A percentile compares a stretch with the other conserved stretches of the same genome.
Evolutionary conservation across 2,113 vertebrate genomes (phyloP).

Genomic region (Megaleporinus macrocephalus): DNA sequence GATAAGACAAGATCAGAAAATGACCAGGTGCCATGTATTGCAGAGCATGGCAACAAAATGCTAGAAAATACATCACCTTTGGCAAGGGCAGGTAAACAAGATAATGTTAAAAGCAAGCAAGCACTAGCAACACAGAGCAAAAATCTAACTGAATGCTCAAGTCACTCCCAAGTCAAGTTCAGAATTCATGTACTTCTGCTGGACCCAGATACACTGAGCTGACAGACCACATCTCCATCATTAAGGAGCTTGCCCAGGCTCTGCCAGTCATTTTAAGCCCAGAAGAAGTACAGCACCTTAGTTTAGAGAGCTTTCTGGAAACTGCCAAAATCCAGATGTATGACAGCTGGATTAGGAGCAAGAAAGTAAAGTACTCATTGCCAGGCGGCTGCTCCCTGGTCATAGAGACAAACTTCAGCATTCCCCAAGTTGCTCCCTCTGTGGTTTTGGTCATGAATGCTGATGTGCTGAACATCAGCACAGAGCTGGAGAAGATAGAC

Average conservation of each 20-base stretch:
- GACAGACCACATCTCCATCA: constrained; percentile 42
- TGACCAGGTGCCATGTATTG: neutral
- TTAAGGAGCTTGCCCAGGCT: constrained; percentile 41
- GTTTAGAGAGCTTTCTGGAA: constrained; percentile 47
- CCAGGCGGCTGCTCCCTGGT: constrained; percentile 44
- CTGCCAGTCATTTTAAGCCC: constrained; percentile 39
- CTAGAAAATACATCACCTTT: neutral
- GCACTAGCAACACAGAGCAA: neutral
- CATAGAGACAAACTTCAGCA: constrained; percentile 45
- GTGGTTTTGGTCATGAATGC: constrained; percentile 43
- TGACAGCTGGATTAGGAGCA: constrained; percentile 43
- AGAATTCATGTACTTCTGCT: neutral
- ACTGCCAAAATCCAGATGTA: constrained; percentile 50
- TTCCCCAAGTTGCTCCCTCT: neutral
- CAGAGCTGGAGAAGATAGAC: constrained; percentile 63
- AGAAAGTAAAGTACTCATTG: constrained; percentile 43
- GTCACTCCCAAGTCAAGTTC: neutral
- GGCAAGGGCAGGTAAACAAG: neutral
- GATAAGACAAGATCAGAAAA: neutral
- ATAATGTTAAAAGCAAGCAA: neutral
- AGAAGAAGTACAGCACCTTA: neutral
- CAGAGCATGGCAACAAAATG: constrained; percentile 9
- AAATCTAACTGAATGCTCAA: neutral
- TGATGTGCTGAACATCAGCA: constrained; percentile 53
- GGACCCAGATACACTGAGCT: constrained; percentile 50